A percentile compares a stretch with the other conserved stretches of the same genome.
Conservation (phyloP, 2,113 vertebrate genomes). For the Chitala chitala region DNA sequence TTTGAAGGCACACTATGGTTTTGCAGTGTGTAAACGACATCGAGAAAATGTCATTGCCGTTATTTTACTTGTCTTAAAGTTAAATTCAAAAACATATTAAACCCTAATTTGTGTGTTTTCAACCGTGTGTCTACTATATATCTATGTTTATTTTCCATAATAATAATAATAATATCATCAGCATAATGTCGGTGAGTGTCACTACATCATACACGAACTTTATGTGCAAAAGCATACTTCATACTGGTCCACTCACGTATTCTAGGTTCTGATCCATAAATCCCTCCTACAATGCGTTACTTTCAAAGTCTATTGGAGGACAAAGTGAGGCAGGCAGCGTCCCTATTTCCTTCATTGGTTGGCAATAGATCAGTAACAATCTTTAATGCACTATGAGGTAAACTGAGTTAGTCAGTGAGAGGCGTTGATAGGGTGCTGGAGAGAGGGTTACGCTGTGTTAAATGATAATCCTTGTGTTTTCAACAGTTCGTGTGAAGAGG, state of each 20-base stretch:
- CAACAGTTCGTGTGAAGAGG: constrained; percentile 30
- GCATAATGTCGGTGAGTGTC: no score
- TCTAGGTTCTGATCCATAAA: constrained; percentile 45
- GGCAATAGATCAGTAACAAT: constrained; percentile 82
- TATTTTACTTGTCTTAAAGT: no score
- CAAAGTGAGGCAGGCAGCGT: constrained; percentile 39
- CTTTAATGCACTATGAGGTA: constrained; percentile 96
- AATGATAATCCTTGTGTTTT: constrained; percentile 40
- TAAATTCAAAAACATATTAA: no score
- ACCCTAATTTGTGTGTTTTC: no score
- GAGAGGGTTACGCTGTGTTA: constrained; percentile 39
- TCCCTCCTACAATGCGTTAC: constrained; percentile 52
- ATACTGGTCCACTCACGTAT: constrained; percentile 63
- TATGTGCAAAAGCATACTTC: no score
- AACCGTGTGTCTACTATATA: no score
- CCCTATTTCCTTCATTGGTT: constrained; percentile 72
- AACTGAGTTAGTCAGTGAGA: constrained; percentile 83
- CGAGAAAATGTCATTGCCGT: no score
- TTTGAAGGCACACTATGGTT: no score
- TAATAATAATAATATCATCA: no score
- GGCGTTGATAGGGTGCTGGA: constrained; percentile 43
- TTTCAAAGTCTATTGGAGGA: constrained; percentile 50
- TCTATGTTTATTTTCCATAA: no score
- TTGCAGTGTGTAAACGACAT: no score
- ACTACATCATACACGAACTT: background rate